phyloP scores from a whole-genome alignment of 2,888 invertebrate genomes.

The Lochmaea capreae region DNA sequence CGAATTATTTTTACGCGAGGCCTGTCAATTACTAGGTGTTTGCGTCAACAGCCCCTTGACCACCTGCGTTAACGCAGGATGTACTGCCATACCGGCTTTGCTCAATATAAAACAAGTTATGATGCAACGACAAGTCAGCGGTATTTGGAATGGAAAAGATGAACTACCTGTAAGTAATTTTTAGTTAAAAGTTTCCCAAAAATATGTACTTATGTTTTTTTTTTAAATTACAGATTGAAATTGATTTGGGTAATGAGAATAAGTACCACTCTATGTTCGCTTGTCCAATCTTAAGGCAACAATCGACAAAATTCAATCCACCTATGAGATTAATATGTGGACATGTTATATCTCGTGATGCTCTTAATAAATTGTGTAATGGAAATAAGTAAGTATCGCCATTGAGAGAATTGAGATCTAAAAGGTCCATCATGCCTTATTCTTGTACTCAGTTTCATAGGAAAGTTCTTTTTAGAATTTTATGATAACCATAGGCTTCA shows the following conservation, averaged over 20 bases:
- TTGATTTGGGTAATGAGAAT: slow-evolving; percentile 90
- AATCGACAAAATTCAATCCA: slow-evolving; percentile 95
- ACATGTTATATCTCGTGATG: slow-evolving; percentile 98
- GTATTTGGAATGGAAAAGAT: slow-evolving; percentile 95
- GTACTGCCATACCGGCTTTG: slow-evolving; percentile 92
- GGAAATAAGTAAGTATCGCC: slow-evolving; percentile 83
- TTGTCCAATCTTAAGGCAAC: slow-evolving; percentile 97
- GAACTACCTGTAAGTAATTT: slow-evolving; percentile 83
- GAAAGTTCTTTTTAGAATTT: too few relatives aligned
- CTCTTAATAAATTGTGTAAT: slow-evolving; percentile 92
- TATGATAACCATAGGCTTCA: too few relatives aligned
- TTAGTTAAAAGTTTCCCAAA: not conserved
- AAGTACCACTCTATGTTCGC: slow-evolving; percentile 98
- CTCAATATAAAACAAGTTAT: slow-evolving; percentile 94
- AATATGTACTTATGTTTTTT: not conserved
- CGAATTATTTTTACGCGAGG: slow-evolving; percentile 92
- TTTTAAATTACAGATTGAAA: slow-evolving; percentile 82
- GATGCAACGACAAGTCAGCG: slow-evolving; percentile 88
- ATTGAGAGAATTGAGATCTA: not conserved
- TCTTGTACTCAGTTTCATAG: not conserved
- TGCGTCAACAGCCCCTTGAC: slow-evolving; percentile 91
- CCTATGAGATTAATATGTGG: slow-evolving; percentile 98
- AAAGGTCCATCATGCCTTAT: not conserved
- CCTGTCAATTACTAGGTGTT: slow-evolving; percentile 90
- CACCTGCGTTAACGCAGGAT: slow-evolving; percentile 93